phyloP scores from a whole-genome alignment of 2,888 invertebrate species.

The Diogma glabrata region DNA sequence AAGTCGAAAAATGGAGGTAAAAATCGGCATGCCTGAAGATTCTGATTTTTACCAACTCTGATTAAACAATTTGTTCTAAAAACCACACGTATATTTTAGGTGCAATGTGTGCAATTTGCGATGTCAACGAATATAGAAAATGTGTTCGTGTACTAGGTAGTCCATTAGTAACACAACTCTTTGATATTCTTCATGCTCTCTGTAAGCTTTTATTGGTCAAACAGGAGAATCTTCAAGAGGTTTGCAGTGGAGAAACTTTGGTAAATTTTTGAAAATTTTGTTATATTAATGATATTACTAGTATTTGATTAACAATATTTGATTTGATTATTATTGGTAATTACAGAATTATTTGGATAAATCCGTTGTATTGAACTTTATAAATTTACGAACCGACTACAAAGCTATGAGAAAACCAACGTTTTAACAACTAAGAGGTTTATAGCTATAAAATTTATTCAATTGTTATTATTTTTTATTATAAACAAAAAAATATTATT shows the following conservation, averaged over 20 bases:
- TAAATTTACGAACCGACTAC: slow-evolving; percentile 89
- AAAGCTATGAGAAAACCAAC: slow-evolving; percentile 73
- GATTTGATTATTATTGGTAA: slow-evolving; percentile 7
- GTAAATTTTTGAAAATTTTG: slow-evolving; percentile 41
- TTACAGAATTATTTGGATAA: slow-evolving; percentile 82
- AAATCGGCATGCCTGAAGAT: too few species aligned
- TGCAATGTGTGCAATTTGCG: slow-evolving; percentile 96
- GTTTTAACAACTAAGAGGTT: too few species aligned
- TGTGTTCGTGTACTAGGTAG: slow-evolving; percentile 64
- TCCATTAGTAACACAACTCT: slow-evolving; percentile 71
- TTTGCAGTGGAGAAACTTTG: slow-evolving; percentile 87
- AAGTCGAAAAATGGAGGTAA: too few species aligned
- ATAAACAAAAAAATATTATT: too few species aligned
- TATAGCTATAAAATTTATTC: too few species aligned
- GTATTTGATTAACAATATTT: slow-evolving; percentile 7
- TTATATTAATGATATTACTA: not conserved
- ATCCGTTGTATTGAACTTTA: slow-evolving; percentile 80
- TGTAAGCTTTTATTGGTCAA: slow-evolving; percentile 91
- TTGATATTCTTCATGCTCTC: slow-evolving; percentile 89
- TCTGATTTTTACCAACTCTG: too few species aligned
- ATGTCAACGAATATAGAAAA: slow-evolving; percentile 92
- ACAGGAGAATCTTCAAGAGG: slow-evolving; percentile 91
- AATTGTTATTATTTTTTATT: too few species aligned
- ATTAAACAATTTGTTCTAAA: too few species aligned
- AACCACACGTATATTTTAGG: too few species aligned